Base-by-base conservation (phyloP, 2,888 invertebrate genomes). In the Microchrysa polita region DNA sequence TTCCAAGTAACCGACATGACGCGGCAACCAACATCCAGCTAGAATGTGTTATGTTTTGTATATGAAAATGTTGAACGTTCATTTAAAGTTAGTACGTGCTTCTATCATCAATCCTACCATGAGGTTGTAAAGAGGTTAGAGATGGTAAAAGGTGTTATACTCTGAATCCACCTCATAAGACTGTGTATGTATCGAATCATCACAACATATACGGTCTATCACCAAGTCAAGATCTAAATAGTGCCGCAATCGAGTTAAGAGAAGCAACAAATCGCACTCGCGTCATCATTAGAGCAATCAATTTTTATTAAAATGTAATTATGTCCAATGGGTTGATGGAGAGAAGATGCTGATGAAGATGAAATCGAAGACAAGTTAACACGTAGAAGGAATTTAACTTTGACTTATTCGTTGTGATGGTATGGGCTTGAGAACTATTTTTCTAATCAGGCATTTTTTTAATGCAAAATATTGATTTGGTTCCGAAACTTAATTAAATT, bases 231-330 rank as follows among this genome's bases (percentile, higher is more conserved):
- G 65, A 67, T 53, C 67, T 55, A 67, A 67, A 67, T 67, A 67
- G 67, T 44, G 48, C 65, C 65, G 65, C 65, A 65, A 48, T 65
- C 48, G 44, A 20, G 23, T 44, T 42, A n/a, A n/a, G n/a, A n/a
- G 60, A 65, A 55, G 65, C 57, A 42, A 2, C 65, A 48, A 65
- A 65, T 65, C 65, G 48, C 65, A 65, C 65, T 65, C 23, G 42
- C 72, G 59, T 63, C 73, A 57, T 74, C 74, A 74, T 74, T 74
- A 74, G 63, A 74, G 74, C 67, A 67, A 76, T 76, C 74, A 76
- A 76, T 76, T 76, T 76, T 74, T 73, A 76, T 76, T 76, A 76
- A 76, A 76, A 76, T 71, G 76, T 73, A 76, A 76, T 76, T 76
- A 76, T 73, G 76, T 74, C 75, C 73, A 72, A 71, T 7, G 22